A percentile compares a stretch with the other conserved stretches of the same genome.
These are phyloP conservation scores for Mycalesis mineus DNA, from an alignment of 2,888 invertebrate species.

Conservation along the genomic window DNA sequence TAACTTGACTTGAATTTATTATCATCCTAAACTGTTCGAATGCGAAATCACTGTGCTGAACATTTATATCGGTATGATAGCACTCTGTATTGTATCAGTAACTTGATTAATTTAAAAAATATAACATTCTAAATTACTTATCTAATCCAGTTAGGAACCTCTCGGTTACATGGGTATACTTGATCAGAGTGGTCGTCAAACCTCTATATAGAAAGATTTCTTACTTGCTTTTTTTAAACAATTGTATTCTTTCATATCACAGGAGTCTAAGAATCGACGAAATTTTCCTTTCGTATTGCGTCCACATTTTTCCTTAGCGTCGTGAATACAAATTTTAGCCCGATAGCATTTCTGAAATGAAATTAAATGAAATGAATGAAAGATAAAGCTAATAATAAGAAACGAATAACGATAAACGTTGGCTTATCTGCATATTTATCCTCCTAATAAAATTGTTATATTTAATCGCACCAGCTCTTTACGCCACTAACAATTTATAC, in stretches of 20 bases:
- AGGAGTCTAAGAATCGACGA: constrained; percentile 55
- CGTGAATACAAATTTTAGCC: constrained; percentile 59
- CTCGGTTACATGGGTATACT: no score
- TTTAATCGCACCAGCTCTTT: neutral
- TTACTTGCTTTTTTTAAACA: constrained; percentile 50
- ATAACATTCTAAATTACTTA: no score
- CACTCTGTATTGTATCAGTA: no score
- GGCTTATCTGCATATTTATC: constrained; percentile 2
- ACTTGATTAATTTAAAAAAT: no score
- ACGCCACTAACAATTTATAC: neutral
- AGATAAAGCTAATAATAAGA: neutral
- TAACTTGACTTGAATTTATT: no score
- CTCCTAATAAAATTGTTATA: neutral
- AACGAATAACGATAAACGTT: neutral
- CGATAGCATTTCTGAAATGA: constrained; percentile 48
- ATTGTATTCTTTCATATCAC: constrained; percentile 63
- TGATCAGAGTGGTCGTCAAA: no score
- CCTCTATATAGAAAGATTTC: constrained; percentile 16
- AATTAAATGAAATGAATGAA: neutral
- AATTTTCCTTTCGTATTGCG: constrained; percentile 32
- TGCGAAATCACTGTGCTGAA: no score
- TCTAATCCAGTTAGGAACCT: no score
- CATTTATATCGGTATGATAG: no score
- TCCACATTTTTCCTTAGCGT: constrained; percentile 50
- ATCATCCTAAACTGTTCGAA: no score